Evolutionary conservation across 2,113 vertebrate genomes (phyloP).

Genomic region (Holacanthus passer): DNA sequence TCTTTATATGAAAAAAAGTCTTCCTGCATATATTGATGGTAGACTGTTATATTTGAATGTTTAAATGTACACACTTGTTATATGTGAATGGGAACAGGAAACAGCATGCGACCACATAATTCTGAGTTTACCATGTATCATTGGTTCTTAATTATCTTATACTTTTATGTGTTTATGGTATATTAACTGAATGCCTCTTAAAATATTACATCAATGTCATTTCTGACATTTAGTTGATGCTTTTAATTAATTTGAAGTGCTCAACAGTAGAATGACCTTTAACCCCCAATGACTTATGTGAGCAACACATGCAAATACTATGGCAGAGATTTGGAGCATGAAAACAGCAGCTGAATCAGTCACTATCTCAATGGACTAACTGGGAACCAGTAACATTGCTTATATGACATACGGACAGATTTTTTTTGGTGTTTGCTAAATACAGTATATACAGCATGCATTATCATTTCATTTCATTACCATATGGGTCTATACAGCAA

Average conservation of each 20-base stretch:
- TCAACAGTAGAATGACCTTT: neutral
- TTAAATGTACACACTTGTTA: neutral
- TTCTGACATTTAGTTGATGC: neutral
- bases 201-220: neutral
- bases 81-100: neutral
- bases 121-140: neutral
- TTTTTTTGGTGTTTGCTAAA: neutral
- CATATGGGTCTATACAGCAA: neutral
- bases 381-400: neutral
- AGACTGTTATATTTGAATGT: neutral
- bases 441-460: neutral
- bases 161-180: neutral
- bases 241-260: neutral
- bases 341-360: neutral
- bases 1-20: neutral
- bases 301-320: neutral
- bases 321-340: neutral
- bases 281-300: neutral
- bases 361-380: neutral
- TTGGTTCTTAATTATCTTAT: neutral
- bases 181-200: neutral
- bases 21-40: neutral
- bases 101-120: neutral
- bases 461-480: neutral
- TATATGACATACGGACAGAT: neutral